Evolutionary conservation across 2,888 invertebrate genomes (phyloP).

Genomic region (Sceliomorpha sp.): DNA sequence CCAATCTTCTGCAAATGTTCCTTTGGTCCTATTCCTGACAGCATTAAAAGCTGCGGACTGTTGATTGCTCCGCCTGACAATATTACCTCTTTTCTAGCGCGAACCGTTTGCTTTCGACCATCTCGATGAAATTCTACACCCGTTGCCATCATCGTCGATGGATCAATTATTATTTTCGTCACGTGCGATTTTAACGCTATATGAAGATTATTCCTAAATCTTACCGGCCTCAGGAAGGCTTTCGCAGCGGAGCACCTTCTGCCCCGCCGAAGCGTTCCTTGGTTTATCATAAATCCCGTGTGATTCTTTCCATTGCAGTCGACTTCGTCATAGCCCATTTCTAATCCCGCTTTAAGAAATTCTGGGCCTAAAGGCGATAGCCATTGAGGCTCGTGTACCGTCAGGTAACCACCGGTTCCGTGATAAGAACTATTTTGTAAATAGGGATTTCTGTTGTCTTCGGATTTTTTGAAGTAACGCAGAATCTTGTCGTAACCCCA

Average conservation of each 20-base stretch:
- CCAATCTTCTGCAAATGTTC: constrained; percentile 73
- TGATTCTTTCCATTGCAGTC: constrained; percentile 83
- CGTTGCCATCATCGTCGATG: constrained; percentile 72
- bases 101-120: constrained; percentile 70
- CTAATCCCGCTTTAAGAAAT: constrained; percentile 83
- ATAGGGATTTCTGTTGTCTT: constrained; percentile 69
- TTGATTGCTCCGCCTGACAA: constrained; percentile 81
- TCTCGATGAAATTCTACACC: constrained; percentile 78
- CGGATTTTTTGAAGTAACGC: constrained; percentile 80
- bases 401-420: constrained; percentile 83
- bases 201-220: constrained; percentile 78
- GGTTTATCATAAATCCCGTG: constrained; percentile 84
- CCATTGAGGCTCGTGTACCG: constrained; percentile 84
- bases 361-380: constrained; percentile 83
- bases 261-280: constrained; percentile 84
- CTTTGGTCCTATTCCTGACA: constrained; percentile 82
- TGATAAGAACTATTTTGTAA: constrained; percentile 81
- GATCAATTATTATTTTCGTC: constrained; percentile 81
- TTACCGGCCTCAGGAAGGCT: constrained; percentile 85
- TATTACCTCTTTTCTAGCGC: constrained; percentile 80
- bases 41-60: constrained; percentile 81
- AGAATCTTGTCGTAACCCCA: constrained; percentile 81
- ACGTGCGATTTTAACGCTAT: constrained; percentile 81
- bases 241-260: constrained; percentile 83
- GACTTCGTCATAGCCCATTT: constrained; percentile 83